Conservation (phyloP, 2,888 invertebrate genomes). For the Pandemis cinnamomeana region DNA sequence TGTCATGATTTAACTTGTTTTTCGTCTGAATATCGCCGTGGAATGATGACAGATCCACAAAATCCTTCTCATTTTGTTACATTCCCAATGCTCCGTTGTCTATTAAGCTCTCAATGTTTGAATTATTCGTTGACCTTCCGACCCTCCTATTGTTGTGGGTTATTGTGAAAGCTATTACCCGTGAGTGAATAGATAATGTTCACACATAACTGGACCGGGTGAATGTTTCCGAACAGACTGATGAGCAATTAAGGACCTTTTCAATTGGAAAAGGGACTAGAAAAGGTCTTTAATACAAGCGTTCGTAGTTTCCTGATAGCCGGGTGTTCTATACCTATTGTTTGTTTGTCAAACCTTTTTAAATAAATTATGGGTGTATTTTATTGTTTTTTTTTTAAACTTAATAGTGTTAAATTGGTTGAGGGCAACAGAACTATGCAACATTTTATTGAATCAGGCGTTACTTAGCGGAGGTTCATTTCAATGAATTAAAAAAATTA, state of each 20-base stretch:
- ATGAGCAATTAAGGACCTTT: slow-evolving; percentile 13
- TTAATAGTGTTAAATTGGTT: too few relatives aligned
- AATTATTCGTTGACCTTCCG: slow-evolving; percentile 1
- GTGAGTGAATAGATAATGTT: slow-evolving; percentile 1
- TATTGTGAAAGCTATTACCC: background rate
- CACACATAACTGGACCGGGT: slow-evolving; percentile 1
- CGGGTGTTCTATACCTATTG: background rate
- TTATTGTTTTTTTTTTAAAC: too few relatives aligned
- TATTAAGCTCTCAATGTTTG: slow-evolving; percentile 2
- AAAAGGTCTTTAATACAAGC: background rate
- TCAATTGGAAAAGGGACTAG: slow-evolving; percentile 3
- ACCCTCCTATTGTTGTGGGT: slow-evolving; percentile 4
- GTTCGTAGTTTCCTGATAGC: background rate
- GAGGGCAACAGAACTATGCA: too few relatives aligned
- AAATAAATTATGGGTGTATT: too few relatives aligned
- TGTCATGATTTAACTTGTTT: too few relatives aligned
- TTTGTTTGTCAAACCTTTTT: background rate
- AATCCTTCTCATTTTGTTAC: background rate
- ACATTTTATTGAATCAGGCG: too few relatives aligned
- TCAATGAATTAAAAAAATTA: too few relatives aligned
- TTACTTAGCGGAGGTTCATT: too few relatives aligned
- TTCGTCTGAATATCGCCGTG: too few relatives aligned
- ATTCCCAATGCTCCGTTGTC: background rate
- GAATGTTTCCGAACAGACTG: slow-evolving; percentile 10
- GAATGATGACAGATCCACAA: background rate